Conservation (phyloP, 2,888 invertebrate species). For the Schrankia costaestrigalis region DNA sequence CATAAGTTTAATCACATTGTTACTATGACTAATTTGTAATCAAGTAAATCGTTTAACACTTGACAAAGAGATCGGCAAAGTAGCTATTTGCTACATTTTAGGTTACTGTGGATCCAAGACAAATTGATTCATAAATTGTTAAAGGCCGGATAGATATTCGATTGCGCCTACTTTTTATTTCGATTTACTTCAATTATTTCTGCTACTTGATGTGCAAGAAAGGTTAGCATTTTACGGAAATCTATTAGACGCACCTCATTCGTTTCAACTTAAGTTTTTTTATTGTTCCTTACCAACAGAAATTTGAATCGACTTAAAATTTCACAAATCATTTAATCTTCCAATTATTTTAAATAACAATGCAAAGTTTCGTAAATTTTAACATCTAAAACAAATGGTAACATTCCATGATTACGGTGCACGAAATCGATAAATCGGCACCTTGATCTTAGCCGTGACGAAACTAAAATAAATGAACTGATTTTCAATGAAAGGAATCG, state of each 20-base stretch:
- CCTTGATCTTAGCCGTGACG: constrained; percentile 19
- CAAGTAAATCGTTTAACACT: too few relatives aligned
- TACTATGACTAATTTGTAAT: too few relatives aligned
- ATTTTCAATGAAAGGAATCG: constrained; percentile 26
- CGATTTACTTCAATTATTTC: constrained; percentile 2
- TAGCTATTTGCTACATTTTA: too few relatives aligned
- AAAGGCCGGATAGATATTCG: not conserved
- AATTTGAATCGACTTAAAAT: constrained; percentile 1
- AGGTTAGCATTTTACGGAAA: constrained; percentile 6
- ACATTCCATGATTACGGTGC: constrained; percentile 30
- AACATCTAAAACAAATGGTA: constrained; percentile 18
- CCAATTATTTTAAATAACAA: constrained; percentile 4
- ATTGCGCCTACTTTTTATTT: constrained; percentile 3
- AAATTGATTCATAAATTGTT: constrained; percentile 1
- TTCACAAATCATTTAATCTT: constrained; percentile 11
- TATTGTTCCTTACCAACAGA: not conserved
- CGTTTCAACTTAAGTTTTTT: constrained; percentile 1
- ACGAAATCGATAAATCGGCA: constrained; percentile 28
- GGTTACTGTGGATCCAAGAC: not conserved
- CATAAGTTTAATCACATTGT: too few relatives aligned
- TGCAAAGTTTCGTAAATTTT: constrained; percentile 9
- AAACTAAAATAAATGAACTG: constrained; percentile 26
- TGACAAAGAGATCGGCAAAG: too few relatives aligned
- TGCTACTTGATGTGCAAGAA: constrained; percentile 6
- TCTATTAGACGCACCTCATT: constrained; percentile 6